Percentiles rank a stretch among this genome's conserved stretches.
phyloP scores from a whole-genome alignment of 1,140 invertebrate genomes.

The Pteromalus puparum region DNA sequence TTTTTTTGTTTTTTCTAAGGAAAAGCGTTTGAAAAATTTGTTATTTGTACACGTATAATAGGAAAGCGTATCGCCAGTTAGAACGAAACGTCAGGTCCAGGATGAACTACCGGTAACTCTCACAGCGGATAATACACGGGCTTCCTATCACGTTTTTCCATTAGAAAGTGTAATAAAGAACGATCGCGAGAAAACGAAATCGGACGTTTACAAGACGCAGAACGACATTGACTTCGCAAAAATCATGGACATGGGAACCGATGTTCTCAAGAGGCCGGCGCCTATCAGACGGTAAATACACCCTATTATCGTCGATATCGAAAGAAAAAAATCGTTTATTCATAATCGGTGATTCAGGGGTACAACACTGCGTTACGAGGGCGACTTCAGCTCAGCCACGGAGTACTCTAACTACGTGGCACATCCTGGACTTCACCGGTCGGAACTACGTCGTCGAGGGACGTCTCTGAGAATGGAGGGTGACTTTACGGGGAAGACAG shows the following conservation, averaged over 20 bases:
- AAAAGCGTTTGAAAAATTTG: too few relatives aligned
- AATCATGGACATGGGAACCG: slow-evolving; percentile 10
- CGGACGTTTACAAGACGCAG: neutral
- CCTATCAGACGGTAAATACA: slow-evolving; percentile 24
- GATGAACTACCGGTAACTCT: neutral
- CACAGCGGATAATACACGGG: neutral
- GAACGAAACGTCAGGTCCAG: neutral
- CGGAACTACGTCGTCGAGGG: slow-evolving; percentile 71
- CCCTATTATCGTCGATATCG: neutral
- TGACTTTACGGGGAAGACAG: slow-evolving; percentile 72
- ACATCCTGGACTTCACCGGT: slow-evolving; percentile 69
- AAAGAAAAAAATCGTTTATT: neutral
- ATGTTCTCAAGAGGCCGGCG: slow-evolving; percentile 1
- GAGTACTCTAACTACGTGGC: slow-evolving; percentile 68
- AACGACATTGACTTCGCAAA: neutral
- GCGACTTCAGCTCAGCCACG: slow-evolving; percentile 65
- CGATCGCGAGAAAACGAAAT: neutral
- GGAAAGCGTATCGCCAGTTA: neutral
- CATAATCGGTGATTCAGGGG: slow-evolving; percentile 41
- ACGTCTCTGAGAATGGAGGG: slow-evolving; percentile 77
- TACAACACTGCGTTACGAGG: slow-evolving; percentile 58
- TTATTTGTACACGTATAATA: too few relatives aligned
- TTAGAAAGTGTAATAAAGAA: neutral
- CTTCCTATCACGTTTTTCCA: slow-evolving; percentile 28
- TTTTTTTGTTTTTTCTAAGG: too few relatives aligned